Conservation (phyloP, 2,888 invertebrate genomes). For the Calameuta pallipes region DNA sequence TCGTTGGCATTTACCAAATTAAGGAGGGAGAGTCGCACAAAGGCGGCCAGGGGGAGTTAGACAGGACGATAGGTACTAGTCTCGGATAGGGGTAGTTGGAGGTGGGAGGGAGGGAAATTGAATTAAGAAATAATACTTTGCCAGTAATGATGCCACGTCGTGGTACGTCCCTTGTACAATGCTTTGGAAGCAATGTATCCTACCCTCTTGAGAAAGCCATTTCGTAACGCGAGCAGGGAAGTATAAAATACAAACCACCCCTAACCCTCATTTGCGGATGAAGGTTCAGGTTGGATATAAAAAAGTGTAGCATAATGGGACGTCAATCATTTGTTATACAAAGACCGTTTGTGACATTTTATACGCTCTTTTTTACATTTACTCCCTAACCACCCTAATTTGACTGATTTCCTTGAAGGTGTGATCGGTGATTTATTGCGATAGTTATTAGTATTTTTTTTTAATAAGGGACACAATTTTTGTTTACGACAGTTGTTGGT, state of each 20-base stretch:
- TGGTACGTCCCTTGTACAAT: conserved; percentile 1
- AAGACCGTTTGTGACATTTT: no score
- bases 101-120: conserved; percentile 30
- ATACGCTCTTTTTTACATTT: not conserved
- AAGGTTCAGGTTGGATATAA: no score
- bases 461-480: not conserved
- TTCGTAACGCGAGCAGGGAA: no score
- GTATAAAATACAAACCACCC: no score
- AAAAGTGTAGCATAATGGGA: no score
- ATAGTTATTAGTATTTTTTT: not conserved
- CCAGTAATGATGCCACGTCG: conserved; percentile 51
- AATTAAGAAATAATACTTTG: conserved; percentile 57
- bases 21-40: conserved; percentile 40
- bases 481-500: not conserved
- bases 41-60: conserved; percentile 19
- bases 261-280: no score
- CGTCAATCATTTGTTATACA: no score
- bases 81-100: not conserved
- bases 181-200: not conserved
- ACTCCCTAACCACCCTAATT: not conserved
- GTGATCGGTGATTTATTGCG: not conserved
- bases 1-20: conserved; percentile 62
- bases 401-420: not conserved
- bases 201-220: not conserved
- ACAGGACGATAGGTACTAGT: conserved; percentile 8